Evolutionary conservation across 2,797 vertebrate genomes (phyloP).

Genomic region (Alauda arvensis): DNA sequence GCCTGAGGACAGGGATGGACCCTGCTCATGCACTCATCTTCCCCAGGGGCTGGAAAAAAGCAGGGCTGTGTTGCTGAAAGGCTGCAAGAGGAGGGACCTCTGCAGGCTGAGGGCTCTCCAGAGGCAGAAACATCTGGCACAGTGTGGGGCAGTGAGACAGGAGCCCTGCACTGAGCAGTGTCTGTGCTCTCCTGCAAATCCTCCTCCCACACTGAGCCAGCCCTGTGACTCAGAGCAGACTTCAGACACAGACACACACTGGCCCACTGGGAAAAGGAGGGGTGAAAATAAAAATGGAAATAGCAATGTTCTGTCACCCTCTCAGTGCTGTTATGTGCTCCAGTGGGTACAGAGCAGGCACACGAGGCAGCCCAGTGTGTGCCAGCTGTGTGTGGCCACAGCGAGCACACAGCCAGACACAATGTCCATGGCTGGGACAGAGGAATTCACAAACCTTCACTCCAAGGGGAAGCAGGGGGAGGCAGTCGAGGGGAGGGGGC

Average conservation of each 20-base stretch:
- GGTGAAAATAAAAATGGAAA: not conserved
- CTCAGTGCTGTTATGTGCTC: not conserved
- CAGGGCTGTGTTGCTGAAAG: not conserved
- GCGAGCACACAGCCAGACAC: fast-evolving
- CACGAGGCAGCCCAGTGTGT: fast-evolving
- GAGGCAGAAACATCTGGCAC: not conserved
- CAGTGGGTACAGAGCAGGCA: fast-evolving
- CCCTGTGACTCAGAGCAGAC: not conserved
- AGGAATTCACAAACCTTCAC: not conserved
- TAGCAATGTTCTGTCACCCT: not conserved
- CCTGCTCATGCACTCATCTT: not conserved
- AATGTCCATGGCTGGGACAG: not conserved
- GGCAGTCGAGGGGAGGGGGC: not conserved
- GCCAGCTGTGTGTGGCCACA: not conserved
- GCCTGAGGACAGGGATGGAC: not conserved
- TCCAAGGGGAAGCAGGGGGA: not conserved
- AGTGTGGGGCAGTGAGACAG: fast-evolving
- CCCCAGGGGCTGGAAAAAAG: not conserved
- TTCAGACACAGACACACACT: not conserved
- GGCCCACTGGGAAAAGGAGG: not conserved
- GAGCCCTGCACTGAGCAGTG: not conserved
- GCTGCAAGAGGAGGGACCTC: not conserved
- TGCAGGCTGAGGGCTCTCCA: not conserved
- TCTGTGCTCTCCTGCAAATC: not conserved
- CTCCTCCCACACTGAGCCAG: not conserved